Evolutionary conservation across 2,888 invertebrate species (phyloP).

Genomic region (Pachliopta kotzebuea): DNA sequence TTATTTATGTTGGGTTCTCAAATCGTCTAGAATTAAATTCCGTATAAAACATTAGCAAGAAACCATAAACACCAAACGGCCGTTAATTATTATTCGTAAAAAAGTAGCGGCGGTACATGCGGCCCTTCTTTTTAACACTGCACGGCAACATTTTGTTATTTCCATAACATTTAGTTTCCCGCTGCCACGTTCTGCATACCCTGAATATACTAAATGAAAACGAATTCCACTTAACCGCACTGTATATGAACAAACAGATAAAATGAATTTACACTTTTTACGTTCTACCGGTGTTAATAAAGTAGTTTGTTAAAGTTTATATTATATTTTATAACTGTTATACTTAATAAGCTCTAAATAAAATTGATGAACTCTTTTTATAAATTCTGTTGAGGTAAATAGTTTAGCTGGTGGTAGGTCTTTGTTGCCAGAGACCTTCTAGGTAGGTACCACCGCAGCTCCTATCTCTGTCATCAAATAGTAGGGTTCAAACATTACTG

Average conservation of each 20-base stretch:
- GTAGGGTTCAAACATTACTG: no score
- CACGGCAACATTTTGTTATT: conserved; percentile 23
- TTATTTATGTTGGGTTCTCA: background rate
- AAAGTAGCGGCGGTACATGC: conserved; percentile 10
- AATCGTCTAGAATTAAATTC: conserved; percentile 1
- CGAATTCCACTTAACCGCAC: conserved; percentile 26
- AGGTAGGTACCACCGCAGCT: no score
- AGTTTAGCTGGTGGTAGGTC: no score
- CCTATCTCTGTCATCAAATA: no score
- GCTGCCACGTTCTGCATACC: conserved; percentile 18
- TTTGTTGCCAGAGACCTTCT: no score
- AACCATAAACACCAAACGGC: conserved; percentile 5
- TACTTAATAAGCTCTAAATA: background rate
- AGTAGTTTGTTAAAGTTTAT: background rate
- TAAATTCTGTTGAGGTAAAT: background rate
- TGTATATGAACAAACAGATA: conserved; percentile 22
- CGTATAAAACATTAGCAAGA: conserved; percentile 17
- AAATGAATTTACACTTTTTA: conserved; percentile 26
- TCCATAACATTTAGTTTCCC: conserved; percentile 30
- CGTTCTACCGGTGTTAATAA: conserved; percentile 18
- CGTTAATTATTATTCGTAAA: conserved; percentile 20
- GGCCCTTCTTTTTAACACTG: conserved; percentile 17
- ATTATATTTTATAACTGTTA: background rate
- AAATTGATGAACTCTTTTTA: background rate
- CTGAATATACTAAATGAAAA: conserved; percentile 28